Percentiles rank a stretch among this genome's conserved stretches.
These are phyloP conservation scores for Nebria ingens DNA, from an alignment of 1,140 invertebrate species.

Conservation along the genomic window DNA sequence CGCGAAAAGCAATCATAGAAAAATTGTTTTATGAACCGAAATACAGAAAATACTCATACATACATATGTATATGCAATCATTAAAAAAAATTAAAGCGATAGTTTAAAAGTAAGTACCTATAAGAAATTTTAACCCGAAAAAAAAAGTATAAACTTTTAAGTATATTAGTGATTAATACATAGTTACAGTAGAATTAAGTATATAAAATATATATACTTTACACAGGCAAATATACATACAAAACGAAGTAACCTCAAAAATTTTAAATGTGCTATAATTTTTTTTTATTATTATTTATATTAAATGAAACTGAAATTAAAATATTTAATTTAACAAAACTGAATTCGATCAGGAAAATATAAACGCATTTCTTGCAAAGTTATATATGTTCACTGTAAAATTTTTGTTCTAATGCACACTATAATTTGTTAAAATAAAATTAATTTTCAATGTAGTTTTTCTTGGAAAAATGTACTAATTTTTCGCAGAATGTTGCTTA, in stretches of 20 bases:
- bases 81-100: neutral
- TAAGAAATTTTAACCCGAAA: conserved; percentile 6
- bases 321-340: neutral
- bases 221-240: neutral
- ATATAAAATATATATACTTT: neutral
- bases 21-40: neutral
- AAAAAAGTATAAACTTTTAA: conserved; percentile 8
- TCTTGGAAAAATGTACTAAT: neutral
- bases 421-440: neutral
- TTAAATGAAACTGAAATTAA: neutral
- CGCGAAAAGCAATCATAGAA: conserved; percentile 4
- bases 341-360: neutral
- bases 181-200: conserved; percentile 2
- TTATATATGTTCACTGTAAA: neutral
- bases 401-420: neutral
- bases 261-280: neutral
- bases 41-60: neutral
- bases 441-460: neutral
- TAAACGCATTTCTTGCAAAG: neutral
- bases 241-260: neutral
- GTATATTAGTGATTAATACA: conserved; percentile 4
- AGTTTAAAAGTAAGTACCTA: neutral
- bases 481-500: too few relatives aligned
- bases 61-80: conserved; percentile 2
- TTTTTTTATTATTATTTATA: neutral